Evolutionary conservation across 2,113 vertebrate genomes (phyloP).

Genomic region (Capreolus pygargus): DNA sequence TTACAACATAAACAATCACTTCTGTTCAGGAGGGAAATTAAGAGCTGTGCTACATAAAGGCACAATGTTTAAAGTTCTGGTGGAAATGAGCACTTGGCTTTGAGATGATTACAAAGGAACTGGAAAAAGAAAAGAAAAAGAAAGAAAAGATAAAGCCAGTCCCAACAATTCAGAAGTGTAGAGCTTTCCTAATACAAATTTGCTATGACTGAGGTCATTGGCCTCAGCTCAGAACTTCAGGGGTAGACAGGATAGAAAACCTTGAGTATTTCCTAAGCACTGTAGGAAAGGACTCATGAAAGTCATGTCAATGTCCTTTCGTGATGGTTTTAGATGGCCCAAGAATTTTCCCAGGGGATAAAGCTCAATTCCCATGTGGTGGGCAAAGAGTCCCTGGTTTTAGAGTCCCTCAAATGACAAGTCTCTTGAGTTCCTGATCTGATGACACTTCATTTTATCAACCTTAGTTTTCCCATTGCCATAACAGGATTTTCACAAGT

Average conservation of each 20-base stretch:
- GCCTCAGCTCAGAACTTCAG: neutral
- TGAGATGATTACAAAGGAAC: conserved; percentile 74
- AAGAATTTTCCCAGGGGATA: neutral
- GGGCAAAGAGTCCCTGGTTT: neutral
- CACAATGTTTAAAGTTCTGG: conserved; percentile 84
- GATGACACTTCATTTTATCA: neutral
- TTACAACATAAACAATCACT: conserved; percentile 84
- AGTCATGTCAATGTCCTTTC: neutral
- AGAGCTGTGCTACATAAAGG: conserved; percentile 82
- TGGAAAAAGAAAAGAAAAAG: neutral
- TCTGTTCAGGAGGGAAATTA: conserved; percentile 85
- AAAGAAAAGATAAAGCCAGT: neutral
- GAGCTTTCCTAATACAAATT: neutral
- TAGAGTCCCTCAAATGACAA: neutral
- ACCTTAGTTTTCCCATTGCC: neutral
- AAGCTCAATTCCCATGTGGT: neutral
- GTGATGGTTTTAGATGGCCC: neutral
- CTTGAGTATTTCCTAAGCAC: neutral
- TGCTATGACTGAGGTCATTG: neutral
- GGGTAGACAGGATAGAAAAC: neutral
- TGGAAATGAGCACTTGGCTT: conserved; percentile 77
- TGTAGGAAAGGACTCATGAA: neutral
- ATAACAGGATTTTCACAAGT: neutral
- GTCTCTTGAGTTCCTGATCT: neutral
- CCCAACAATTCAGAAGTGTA: neutral